phyloP scores from a whole-genome alignment of 2,113 vertebrate species.

The Ancistrus triradiatus region DNA sequence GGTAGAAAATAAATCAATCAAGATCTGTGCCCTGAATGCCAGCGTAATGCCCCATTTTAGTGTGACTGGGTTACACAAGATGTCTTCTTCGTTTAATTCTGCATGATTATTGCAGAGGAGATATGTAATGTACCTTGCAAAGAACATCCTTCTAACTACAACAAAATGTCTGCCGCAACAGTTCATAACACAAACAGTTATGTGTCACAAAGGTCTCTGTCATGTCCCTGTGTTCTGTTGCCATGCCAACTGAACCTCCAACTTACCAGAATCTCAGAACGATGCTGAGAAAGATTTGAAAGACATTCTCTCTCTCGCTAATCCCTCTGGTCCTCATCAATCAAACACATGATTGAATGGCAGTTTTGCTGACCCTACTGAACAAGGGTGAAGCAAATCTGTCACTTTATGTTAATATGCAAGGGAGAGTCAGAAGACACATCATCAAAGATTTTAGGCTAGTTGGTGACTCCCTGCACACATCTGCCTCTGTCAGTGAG shows the following conservation, averaged over 20 bases:
- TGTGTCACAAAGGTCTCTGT: slow-evolving; percentile 41
- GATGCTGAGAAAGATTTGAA: slow-evolving; percentile 36
- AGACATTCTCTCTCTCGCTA: slow-evolving; percentile 34
- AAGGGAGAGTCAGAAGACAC: slow-evolving; percentile 8
- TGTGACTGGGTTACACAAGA: slow-evolving; percentile 15
- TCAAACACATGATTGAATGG: slow-evolving; percentile 34
- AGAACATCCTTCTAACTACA: background rate
- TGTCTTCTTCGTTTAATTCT: background rate
- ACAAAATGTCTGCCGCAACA: slow-evolving; percentile 25
- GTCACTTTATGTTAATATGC: slow-evolving; percentile 39
- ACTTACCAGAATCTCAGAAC: slow-evolving; percentile 35
- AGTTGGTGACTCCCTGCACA: slow-evolving; percentile 3
- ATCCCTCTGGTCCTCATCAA: slow-evolving; percentile 42
- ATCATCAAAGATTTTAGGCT: slow-evolving; percentile 22
- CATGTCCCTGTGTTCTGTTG: slow-evolving; percentile 43
- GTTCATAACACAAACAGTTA: slow-evolving; percentile 33
- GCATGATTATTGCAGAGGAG: background rate
- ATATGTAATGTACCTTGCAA: background rate
- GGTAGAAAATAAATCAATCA: slow-evolving; percentile 4
- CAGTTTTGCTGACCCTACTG: slow-evolving; percentile 30
- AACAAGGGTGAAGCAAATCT: slow-evolving; percentile 36
- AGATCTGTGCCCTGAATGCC: background rate
- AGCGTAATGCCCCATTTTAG: background rate
- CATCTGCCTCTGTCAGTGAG: background rate
- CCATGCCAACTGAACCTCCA: slow-evolving; percentile 42